Evolutionary conservation across 2,797 vertebrate genomes (phyloP), one percentile per base, ranked within the genome.

Genomic region (Austrolebias charrua): DNA sequence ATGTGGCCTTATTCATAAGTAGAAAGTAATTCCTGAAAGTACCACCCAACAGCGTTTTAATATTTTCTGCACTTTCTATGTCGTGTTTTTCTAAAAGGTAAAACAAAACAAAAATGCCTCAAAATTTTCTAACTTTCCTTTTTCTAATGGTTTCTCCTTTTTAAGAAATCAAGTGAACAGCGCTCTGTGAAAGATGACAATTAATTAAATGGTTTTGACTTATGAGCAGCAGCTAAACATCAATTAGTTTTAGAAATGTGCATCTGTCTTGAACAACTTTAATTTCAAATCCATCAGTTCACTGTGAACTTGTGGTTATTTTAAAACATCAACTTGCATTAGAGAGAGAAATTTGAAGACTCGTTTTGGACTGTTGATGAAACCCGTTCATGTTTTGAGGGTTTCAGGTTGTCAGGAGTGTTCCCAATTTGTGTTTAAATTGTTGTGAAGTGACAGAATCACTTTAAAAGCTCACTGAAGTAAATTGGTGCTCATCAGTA

Each of bases 351-450:
- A 51, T 1, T 1, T 50, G 43, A 72, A 19, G 44, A 33, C n/a
- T 15, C 33, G 3, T 57, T 75, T 60, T 69, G 15, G 2, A 29
- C 61, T 51, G 12, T 18, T 51, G 33, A 40, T 42, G 47, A 45
- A 42, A 42, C 73, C 52, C 54, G 60, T 55, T 57, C 49, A 33
- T 66, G 49, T 46, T 60, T 13, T 43, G 13, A 24, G 24, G 1
- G 45, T 10, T 29, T 63, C 33, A 62, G 28, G 56, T 54, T 69
- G 53, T 69, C 70, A 56, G n/a, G 48, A 69, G 48, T 57, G 40
- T 62, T 38, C 53, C 31, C 59, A 60, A 71, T 70, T 63, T 75
- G 67, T 71, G 60, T 66, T 12, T 77, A 49, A 5, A 24, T 14
- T 63, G 60, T 19, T 38, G 18, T 45, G 56, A 53, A 61, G 20